phyloP scores from a whole-genome alignment of 2,113 vertebrate genomes.

The Artemisiospiza belli region DNA sequence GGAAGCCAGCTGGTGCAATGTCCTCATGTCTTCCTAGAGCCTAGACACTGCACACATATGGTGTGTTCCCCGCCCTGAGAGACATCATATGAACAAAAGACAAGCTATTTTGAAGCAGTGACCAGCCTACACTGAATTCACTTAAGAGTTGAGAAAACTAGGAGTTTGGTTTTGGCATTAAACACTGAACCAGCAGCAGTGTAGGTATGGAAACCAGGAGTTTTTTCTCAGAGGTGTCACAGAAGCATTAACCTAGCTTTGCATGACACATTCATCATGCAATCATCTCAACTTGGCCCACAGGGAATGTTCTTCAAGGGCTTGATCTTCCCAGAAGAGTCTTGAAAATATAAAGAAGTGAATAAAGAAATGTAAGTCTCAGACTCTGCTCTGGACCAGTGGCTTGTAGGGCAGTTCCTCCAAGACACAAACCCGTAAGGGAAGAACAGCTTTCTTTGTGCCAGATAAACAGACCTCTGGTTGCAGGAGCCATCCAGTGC shows the following conservation, averaged over 20 bases:
- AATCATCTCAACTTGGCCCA: not conserved
- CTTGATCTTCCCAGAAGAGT: not conserved
- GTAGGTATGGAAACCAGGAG: not conserved
- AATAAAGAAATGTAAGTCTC: not conserved
- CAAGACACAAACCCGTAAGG: not conserved
- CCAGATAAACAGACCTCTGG: not conserved
- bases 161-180: accelerated
- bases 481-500: not conserved
- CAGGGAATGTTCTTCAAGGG: not conserved
- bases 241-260: not conserved
- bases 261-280: not conserved
- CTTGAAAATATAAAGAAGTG: not conserved
- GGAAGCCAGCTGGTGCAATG: not conserved
- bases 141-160: not conserved
- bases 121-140: not conserved
- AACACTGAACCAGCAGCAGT: not conserved
- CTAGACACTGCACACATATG: not conserved
- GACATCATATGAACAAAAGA: not conserved
- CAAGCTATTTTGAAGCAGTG: not conserved
- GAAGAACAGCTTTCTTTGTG: not conserved
- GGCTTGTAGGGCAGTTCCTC: not conserved
- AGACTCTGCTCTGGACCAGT: not conserved
- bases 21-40: not conserved
- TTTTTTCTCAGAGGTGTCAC: not conserved
- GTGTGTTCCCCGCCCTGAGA: not conserved